phyloP scores from a whole-genome alignment of 2,888 invertebrate species.

The Drosophila borealis region DNA sequence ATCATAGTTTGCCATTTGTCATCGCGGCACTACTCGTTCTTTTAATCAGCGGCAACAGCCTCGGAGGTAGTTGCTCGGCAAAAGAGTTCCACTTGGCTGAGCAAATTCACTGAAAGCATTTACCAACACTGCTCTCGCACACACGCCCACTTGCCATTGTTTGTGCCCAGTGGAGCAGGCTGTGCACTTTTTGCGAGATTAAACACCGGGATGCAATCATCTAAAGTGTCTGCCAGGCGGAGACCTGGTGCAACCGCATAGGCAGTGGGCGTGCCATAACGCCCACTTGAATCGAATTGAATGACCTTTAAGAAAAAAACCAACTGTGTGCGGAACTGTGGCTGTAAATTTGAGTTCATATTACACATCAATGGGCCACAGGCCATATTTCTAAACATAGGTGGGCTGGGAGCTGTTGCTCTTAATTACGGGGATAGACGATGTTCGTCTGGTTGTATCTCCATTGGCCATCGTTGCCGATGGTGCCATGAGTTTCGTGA shows the following conservation, averaged over 20 bases:
- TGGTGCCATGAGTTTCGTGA: not conserved
- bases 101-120: constrained; percentile 61
- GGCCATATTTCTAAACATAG: constrained; percentile 8
- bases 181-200: constrained; percentile 69
- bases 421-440: constrained; percentile 16
- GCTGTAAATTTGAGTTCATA: constrained; percentile 32
- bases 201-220: constrained; percentile 65
- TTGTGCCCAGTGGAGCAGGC: constrained; percentile 61
- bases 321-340: constrained; percentile 16
- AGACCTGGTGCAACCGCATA: not conserved
- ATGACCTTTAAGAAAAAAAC: constrained; percentile 20
- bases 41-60: constrained; percentile 75
- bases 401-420: not conserved
- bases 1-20: constrained; percentile 39
- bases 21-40: constrained; percentile 42
- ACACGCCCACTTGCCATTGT: constrained; percentile 58
- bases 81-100: constrained; percentile 61
- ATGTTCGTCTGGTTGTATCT: constrained; percentile 1
- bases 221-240: constrained; percentile 57
- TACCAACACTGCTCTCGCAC: constrained; percentile 61
- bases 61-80: constrained; percentile 31
- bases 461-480: constrained; percentile 17
- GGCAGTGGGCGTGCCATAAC: constrained; percentile 1
- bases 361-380: constrained; percentile 37
- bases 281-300: constrained; percentile 33